A percentile compares a stretch with the other conserved stretches of the same genome.
Evolutionary conservation across 2,888 invertebrate genomes (phyloP).

Genomic region (Allygus modestus): DNA sequence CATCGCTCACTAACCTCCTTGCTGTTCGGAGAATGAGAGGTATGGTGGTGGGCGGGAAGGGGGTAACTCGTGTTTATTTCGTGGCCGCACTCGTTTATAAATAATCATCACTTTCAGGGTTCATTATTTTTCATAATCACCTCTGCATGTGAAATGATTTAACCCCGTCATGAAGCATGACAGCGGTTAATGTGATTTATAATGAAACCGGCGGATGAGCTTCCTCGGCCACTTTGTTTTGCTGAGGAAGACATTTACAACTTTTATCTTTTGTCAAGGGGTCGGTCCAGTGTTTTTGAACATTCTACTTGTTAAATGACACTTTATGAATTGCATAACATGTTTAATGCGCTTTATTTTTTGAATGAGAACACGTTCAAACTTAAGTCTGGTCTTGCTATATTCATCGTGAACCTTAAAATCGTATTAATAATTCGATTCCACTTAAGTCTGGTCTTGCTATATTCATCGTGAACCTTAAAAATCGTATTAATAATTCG

Average conservation of each 20-base stretch:
- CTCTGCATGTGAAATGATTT: conserved; percentile 45
- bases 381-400: too few species aligned
- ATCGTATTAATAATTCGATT: too few species aligned
- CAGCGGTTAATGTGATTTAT: conserved; percentile 18
- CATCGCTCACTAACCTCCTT: too few species aligned
- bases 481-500: too few species aligned
- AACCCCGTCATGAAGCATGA: neutral
- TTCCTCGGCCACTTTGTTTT: neutral
- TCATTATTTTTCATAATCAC: conserved; percentile 10
- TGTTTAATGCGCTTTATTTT: too few species aligned
- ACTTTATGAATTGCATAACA: too few species aligned
- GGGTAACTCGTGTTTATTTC: neutral
- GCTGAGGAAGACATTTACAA: conserved; percentile 7
- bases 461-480: too few species aligned
- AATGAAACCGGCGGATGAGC: conserved; percentile 22
- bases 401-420: too few species aligned
- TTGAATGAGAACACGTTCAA: too few species aligned
- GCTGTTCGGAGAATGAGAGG: neutral
- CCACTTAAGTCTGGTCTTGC: too few species aligned
- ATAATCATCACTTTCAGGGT: conserved; percentile 22
- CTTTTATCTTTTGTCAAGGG: neutral
- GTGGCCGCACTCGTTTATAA: neutral
- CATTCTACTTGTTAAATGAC: neutral
- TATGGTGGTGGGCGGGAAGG: neutral
- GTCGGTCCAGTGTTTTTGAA: too few species aligned